Evolutionary conservation across 2,888 invertebrate species (phyloP).

Genomic region (Andrena praecox): DNA sequence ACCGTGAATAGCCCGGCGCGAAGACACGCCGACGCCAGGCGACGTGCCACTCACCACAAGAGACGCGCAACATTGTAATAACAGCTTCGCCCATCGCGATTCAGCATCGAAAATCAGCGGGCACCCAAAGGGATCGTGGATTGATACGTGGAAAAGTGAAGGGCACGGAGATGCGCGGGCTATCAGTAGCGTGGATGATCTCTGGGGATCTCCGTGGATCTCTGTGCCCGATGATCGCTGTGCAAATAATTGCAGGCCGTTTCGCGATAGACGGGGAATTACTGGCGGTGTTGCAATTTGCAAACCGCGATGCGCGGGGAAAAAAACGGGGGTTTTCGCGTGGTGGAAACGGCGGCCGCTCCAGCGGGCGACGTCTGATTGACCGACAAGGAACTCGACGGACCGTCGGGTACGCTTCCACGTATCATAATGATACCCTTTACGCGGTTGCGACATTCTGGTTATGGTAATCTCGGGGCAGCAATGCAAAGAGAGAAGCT

Average conservation of each 20-base stretch:
- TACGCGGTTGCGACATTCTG: conserved; percentile 34
- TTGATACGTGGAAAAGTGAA: conserved; percentile 24
- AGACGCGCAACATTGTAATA: conserved; percentile 17
- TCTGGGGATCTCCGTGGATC: not conserved
- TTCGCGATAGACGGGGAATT: conserved; percentile 32
- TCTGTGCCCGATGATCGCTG: not conserved
- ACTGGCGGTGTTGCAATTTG: conserved; percentile 75
- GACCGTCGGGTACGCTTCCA: conserved; percentile 23
- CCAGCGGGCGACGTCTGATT: conserved; percentile 25
- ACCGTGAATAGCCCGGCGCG: no score
- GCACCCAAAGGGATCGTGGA: conserved; percentile 4
- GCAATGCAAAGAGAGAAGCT: conserved; percentile 39
- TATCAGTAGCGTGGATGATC: not conserved
- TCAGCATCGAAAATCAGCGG: conserved; percentile 4
- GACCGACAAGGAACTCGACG: conserved; percentile 25
- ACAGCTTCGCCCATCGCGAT: conserved; percentile 9
- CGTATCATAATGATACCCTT: conserved; percentile 54
- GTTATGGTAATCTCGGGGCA: conserved; percentile 47
- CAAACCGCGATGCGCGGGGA: conserved; percentile 63
- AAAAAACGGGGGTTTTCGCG: conserved; percentile 8
- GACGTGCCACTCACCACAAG: no score
- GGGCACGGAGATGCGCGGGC: conserved; percentile 1
- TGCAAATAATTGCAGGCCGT: conserved; percentile 38
- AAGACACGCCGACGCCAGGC: no score
- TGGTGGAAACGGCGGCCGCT: conserved; percentile 7